Evolutionary conservation across 1,140 invertebrate species (phyloP), one percentile per base, ranked within the genome.

Genomic region (Papilio polyxenes): DNA sequence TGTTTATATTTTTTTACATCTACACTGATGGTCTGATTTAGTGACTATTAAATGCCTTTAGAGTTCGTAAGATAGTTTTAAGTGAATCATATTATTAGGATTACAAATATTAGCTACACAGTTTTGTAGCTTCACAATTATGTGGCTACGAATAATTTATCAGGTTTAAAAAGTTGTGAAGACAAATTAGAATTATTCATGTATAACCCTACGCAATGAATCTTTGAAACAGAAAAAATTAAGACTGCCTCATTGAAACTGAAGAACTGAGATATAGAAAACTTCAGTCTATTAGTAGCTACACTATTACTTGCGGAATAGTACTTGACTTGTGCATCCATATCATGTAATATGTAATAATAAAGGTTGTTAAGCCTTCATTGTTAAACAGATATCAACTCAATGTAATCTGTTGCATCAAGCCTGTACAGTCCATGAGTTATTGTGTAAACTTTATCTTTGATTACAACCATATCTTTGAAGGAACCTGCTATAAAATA

Each of bases 321-420:
- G 13, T 2, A 11, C 23, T 69, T 15, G 62, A 37, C 23, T 37
- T 37, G 7, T 62, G 65, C 65, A 40, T 40, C 23, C 13, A 31
- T 72, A 72, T 72, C 65, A 37, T 72, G 65, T 72, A 37, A 72
- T 37, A 31, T 72, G 5, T 15, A 37, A 40, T 7, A 65, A 31
- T 65, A 72, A 37, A 37, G 65, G 65, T 72, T 72, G 31, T 72
- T 72, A 72, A 72, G 31, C 65, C 65, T 72, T 31, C 65, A 37
- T 72, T 72, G 65, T 72, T 37, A 65, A 23, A 23, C 11, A 37
- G 65, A 72, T 72, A 72, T 72, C 23, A 72, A 72, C 31, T 72
- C 13, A 37, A 72, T 20, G 23, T 72, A 72, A 72, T 72, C 11
- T 72, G 31, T 37, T 72, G 65, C 23, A 72, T 72, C 65, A 72